Conservation (phyloP, 2,113 vertebrate species). For the Etia nguti region DNA sequence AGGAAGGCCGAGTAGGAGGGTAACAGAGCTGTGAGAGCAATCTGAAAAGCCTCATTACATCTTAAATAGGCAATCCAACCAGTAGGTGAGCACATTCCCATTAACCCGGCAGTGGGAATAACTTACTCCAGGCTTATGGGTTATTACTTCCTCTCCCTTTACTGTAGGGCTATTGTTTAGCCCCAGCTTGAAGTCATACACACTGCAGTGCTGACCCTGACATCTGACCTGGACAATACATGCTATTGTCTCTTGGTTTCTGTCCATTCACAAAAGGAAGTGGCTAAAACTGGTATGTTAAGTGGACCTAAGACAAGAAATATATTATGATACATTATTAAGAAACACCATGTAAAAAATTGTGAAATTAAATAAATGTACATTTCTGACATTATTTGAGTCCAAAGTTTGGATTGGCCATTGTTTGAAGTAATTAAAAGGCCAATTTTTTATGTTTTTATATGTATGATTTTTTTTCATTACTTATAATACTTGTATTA, state of each 20-base stretch:
- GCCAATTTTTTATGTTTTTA: neutral
- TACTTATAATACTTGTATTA: neutral
- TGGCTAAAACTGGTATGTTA: neutral
- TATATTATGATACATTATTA: neutral
- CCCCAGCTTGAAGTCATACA: constrained; percentile 24
- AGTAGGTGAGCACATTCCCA: constrained; percentile 35
- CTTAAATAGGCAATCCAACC: constrained; percentile 1
- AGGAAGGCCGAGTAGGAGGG: neutral
- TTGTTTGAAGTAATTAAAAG: neutral
- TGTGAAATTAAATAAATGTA: neutral
- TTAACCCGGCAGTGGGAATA: constrained; percentile 18
- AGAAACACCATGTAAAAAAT: neutral
- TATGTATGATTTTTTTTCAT: neutral
- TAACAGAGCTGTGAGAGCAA: neutral
- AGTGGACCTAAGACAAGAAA: neutral
- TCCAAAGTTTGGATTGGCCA: neutral
- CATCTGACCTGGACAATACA: constrained; percentile 44
- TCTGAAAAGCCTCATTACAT: neutral
- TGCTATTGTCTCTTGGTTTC: constrained; percentile 13
- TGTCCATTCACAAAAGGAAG: constrained; percentile 11
- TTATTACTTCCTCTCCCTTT: constrained; percentile 52
- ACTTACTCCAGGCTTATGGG: constrained; percentile 37
- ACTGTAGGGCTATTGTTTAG: constrained; percentile 25
- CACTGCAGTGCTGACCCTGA: constrained; percentile 13
- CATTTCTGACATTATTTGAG: neutral